Evolutionary conservation across 2,113 vertebrate species (phyloP).

Genomic region (Tauraco erythrolophus): DNA sequence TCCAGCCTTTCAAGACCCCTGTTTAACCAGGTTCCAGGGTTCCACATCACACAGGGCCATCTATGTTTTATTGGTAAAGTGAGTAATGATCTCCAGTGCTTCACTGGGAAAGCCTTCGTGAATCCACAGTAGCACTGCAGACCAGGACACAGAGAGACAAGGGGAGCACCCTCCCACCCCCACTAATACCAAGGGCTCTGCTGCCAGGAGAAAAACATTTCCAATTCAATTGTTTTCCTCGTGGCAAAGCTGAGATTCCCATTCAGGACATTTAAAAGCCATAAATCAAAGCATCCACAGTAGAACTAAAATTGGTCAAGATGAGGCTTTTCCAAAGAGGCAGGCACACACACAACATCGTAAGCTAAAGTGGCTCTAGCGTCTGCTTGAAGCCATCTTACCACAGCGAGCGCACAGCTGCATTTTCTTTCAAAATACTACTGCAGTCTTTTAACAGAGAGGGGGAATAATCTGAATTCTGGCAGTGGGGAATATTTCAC

Average conservation of each 20-base stretch:
- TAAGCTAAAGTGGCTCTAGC: not conserved
- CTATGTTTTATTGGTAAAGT: not conserved
- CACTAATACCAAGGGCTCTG: not conserved
- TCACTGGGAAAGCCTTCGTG: not conserved
- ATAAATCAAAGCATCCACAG: conserved; percentile 46
- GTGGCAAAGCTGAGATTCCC: conserved; percentile 39
- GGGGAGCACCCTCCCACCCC: not conserved
- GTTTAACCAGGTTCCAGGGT: not conserved
- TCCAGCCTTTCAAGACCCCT: not conserved
- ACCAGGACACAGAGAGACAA: conserved; percentile 20
- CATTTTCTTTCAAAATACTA: conserved; percentile 60
- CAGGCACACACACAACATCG: not conserved
- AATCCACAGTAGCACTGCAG: not conserved
- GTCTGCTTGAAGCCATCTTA: conserved; percentile 5
- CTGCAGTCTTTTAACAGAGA: conserved; percentile 30
- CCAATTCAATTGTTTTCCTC: conserved; percentile 49
- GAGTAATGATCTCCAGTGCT: not conserved
- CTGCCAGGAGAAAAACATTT: conserved; percentile 56
- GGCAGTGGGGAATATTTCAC: conserved; percentile 26
- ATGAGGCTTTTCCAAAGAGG: conserved; percentile 3
- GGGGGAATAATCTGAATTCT: conserved; percentile 4
- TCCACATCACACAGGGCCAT: not conserved
- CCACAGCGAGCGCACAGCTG: not conserved
- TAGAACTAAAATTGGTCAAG: conserved; percentile 11
- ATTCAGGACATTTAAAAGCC: conserved; percentile 50